A percentile compares a stretch with the other conserved stretches of the same genome.
phyloP scores from a whole-genome alignment of 2,888 invertebrate species.

The Hydraecia micacea region DNA sequence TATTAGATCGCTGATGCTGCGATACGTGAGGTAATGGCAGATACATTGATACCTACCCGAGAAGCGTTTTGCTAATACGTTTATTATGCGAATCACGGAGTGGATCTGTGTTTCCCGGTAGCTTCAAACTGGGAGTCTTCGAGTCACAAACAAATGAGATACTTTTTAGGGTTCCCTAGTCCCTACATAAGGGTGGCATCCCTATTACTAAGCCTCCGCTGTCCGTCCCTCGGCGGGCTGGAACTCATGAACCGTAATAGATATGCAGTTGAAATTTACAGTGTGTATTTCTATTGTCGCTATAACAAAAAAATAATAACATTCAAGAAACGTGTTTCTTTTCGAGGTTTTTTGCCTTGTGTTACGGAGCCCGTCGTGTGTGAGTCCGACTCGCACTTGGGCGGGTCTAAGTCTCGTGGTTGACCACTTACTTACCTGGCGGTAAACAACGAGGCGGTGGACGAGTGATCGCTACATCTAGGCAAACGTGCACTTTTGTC shows the following conservation, averaged over 20 bases:
- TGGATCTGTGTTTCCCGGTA: not conserved
- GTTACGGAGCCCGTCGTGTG: not conserved
- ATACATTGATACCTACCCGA: conserved; percentile 19
- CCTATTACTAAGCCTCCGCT: not conserved
- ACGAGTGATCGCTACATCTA: not conserved
- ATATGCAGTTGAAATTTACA: too few relatives aligned
- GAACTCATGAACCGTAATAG: too few relatives aligned
- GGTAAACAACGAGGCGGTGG: not conserved
- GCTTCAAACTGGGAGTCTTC: not conserved
- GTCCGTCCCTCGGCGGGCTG: not conserved
- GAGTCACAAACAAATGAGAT: not conserved
- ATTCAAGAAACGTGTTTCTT: not conserved
- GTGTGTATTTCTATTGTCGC: too few relatives aligned
- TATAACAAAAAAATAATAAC: too few relatives aligned
- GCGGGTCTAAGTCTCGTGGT: not conserved
- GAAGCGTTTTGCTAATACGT: conserved; percentile 24
- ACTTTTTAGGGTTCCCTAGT: not conserved
- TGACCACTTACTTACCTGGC: not conserved
- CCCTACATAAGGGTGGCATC: not conserved
- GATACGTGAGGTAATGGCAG: conserved; percentile 42
- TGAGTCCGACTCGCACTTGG: not conserved
- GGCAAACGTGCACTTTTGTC: not conserved
- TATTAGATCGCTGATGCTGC: conserved; percentile 53
- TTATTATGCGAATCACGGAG: not conserved
- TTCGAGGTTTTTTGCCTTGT: not conserved